These are phyloP conservation scores for Rostratula benghalensis DNA, from an alignment of 2,113 vertebrate species.

Conservation along the genomic window DNA sequence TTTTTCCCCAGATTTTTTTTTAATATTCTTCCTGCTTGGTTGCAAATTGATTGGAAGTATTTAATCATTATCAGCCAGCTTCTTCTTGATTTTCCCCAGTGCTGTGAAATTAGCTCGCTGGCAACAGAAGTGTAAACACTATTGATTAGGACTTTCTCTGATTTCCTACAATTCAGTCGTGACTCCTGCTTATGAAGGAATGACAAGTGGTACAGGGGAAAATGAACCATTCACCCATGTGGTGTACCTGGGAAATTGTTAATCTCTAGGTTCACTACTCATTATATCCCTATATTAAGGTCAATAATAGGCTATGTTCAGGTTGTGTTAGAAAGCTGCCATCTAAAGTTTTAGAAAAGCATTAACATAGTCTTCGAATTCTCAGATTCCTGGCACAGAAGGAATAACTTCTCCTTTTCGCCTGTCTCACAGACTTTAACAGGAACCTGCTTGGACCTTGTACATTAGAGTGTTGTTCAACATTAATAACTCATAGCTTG, in stretches of 20 bases:
- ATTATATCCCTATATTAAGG: not conserved
- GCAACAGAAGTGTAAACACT: not conserved
- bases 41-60: not conserved
- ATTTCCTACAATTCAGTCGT: not conserved
- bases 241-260: not conserved
- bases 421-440: not conserved
- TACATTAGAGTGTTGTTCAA: not conserved
- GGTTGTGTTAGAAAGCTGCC: not conserved
- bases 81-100: not conserved
- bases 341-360: not conserved
- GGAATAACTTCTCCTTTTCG: not conserved
- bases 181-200: not conserved
- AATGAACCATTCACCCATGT: not conserved
- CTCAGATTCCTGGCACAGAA: not conserved
- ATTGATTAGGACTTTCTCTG: not conserved
- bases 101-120: not conserved
- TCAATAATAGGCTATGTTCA: not conserved
- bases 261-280: not conserved
- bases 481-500: not conserved
- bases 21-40: not conserved
- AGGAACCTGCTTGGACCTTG: not conserved
- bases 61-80: not conserved
- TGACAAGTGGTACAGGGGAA: not conserved
- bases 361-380: not conserved
- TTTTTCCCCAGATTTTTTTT: not conserved